Conservation (phyloP, 53 echinoderm and acorn worm genomes). For the Echinometra lucunter region DNA sequence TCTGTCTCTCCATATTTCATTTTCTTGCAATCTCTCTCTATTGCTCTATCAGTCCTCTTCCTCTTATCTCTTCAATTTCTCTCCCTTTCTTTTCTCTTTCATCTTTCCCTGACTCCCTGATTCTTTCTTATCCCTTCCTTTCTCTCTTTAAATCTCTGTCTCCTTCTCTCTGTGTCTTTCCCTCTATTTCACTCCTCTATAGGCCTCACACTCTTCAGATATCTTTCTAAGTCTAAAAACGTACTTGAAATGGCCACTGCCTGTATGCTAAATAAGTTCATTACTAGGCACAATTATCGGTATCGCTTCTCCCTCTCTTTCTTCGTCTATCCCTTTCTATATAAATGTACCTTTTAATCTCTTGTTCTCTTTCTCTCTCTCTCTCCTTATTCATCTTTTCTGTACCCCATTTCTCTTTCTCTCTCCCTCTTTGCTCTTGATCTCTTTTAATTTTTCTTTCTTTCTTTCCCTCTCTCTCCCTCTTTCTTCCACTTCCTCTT, state of each 20-base stretch:
- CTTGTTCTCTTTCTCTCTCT: not conserved
- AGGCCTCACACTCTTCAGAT: not conserved
- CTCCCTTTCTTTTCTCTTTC: not conserved
- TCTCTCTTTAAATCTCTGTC: not conserved
- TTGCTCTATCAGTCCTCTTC: too few species aligned
- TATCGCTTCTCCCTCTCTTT: too few species aligned
- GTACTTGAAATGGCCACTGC: not conserved
- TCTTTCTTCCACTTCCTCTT: not conserved
- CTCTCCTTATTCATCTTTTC: not conserved
- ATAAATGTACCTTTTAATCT: not conserved
- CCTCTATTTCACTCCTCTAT: not conserved
- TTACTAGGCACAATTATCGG: not conserved
- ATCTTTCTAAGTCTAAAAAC: not conserved
- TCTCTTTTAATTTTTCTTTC: not conserved
- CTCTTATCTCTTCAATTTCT: too few species aligned
- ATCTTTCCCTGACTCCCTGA: not conserved
- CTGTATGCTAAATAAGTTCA: not conserved
- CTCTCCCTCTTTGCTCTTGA: not conserved
- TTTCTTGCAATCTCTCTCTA: too few species aligned
- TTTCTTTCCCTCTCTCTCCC: not conserved
- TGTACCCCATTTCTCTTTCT: too few species aligned
- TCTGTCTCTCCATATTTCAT: too few species aligned
- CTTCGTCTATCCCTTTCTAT: not conserved
- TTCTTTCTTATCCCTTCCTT: not conserved
- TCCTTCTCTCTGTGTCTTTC: not conserved